Evolutionary conservation across 2,113 vertebrate species (phyloP).

Genomic region (Holacanthus passer): DNA sequence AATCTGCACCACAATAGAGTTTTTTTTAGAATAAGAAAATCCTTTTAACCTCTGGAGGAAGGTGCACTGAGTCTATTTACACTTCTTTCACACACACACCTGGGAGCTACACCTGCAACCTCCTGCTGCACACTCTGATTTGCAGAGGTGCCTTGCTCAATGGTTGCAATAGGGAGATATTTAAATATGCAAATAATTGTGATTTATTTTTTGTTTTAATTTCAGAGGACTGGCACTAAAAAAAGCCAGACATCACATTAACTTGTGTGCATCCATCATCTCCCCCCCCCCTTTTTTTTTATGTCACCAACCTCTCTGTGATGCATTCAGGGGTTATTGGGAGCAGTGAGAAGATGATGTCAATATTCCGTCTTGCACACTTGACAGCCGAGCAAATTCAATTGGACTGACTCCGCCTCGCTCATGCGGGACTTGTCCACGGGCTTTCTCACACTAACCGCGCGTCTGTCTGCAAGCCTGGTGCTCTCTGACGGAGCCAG

Average conservation of each 20-base stretch:
- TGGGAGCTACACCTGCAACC: not conserved
- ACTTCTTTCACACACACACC: constrained; percentile 13
- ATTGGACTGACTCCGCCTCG: constrained; percentile 80
- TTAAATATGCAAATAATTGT: no score
- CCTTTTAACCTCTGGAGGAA: constrained; percentile 5
- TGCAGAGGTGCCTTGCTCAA: constrained; percentile 21
- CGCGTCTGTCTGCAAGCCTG: constrained; percentile 50
- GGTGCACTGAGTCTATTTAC: not conserved
- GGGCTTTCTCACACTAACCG: constrained; percentile 58
- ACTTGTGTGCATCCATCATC: constrained; percentile 20
- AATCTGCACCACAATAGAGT: not conserved
- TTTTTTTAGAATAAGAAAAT: not conserved
- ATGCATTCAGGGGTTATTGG: constrained; percentile 18
- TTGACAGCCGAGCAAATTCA: constrained; percentile 77
- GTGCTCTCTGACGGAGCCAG: constrained; percentile 50
- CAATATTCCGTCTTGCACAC: constrained; percentile 60
- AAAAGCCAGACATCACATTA: not conserved
- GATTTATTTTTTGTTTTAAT: not conserved
- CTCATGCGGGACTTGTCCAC: constrained; percentile 76
- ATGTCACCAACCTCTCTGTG: not conserved
- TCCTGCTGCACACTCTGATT: not conserved
- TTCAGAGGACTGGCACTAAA: not conserved
- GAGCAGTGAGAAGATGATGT: constrained; percentile 57
- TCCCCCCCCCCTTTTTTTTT: not conserved
- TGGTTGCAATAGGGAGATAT: no score